Conservation (phyloP, 2,797 vertebrate genomes). For the Crossoptilon crossoptilon region DNA sequence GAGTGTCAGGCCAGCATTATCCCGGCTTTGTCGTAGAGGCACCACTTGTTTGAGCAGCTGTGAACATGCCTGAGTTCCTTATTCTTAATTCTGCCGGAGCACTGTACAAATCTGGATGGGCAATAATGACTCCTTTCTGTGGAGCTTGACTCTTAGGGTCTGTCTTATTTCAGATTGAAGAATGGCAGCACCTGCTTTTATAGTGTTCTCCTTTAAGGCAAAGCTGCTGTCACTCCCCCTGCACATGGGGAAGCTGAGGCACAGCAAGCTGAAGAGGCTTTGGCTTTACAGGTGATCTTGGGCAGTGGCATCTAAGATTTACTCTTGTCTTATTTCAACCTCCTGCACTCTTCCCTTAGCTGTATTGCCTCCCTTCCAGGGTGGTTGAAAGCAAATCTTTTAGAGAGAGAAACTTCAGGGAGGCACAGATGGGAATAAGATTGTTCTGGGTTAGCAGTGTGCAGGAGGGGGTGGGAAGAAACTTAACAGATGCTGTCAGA, state of each 20-base stretch:
- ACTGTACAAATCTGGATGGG: not conserved
- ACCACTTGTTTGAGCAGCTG: not conserved
- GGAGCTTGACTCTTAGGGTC: not conserved
- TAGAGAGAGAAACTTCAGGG: not conserved
- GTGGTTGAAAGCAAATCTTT: not conserved
- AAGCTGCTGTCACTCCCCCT: not conserved
- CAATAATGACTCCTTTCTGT: not conserved
- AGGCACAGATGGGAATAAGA: constrained; percentile 67
- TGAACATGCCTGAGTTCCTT: not conserved
- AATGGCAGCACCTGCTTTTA: not conserved
- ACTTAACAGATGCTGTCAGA: constrained; percentile 65
- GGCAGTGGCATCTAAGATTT: not conserved
- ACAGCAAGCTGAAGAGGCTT: not conserved
- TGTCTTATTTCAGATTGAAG: not conserved
- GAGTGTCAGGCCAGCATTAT: not conserved
- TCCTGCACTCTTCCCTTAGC: not conserved
- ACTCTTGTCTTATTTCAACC: not conserved
- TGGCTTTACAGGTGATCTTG: not conserved
- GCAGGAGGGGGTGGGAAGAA: constrained; percentile 63
- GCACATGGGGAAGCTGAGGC: not conserved
- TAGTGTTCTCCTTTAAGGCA: not conserved
- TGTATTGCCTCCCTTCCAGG: not conserved
- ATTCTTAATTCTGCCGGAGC: not conserved
- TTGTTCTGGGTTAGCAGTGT: constrained; percentile 61
- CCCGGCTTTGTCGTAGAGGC: not conserved